Conservation (phyloP, 2,113 vertebrate genomes). For the Poecile atricapillus region DNA sequence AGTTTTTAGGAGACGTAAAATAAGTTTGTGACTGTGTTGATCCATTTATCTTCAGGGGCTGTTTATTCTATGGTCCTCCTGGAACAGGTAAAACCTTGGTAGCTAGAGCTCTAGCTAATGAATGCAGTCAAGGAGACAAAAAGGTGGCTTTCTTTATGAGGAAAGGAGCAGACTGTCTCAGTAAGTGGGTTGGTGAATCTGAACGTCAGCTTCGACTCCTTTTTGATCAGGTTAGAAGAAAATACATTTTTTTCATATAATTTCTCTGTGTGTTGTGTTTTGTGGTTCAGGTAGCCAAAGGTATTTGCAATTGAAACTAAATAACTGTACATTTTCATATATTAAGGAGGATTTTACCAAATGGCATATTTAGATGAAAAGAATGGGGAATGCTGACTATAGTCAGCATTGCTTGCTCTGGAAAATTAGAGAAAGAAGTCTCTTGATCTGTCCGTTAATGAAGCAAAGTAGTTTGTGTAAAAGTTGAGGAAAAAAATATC, state of each 20-base stretch:
- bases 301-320: background rate
- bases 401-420: background rate
- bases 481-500: background rate
- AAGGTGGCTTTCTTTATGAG: conserved; percentile 99
- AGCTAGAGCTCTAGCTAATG: conserved; percentile 95
- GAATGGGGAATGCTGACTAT: background rate
- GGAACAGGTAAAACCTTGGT: conserved; percentile 99
- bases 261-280: background rate
- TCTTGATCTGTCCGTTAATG: background rate
- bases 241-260: background rate
- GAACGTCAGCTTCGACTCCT: conserved; percentile 96
- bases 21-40: conserved; percentile 70
- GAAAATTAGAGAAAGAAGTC: background rate
- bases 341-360: background rate
- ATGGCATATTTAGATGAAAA: background rate
- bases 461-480: background rate
- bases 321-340: background rate
- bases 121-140: conserved; percentile 95
- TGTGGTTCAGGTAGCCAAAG: background rate
- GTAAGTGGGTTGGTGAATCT: conserved; percentile 99
- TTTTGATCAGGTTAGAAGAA: conserved; percentile 92
- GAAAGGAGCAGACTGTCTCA: conserved; percentile 98
- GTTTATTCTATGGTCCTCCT: conserved; percentile 97
- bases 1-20: conserved; percentile 59
- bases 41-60: conserved; percentile 85